These are phyloP conservation scores for Temnothorax curvispinosus DNA, from an alignment of 1,140 invertebrate species.

Conservation along the genomic window DNA sequence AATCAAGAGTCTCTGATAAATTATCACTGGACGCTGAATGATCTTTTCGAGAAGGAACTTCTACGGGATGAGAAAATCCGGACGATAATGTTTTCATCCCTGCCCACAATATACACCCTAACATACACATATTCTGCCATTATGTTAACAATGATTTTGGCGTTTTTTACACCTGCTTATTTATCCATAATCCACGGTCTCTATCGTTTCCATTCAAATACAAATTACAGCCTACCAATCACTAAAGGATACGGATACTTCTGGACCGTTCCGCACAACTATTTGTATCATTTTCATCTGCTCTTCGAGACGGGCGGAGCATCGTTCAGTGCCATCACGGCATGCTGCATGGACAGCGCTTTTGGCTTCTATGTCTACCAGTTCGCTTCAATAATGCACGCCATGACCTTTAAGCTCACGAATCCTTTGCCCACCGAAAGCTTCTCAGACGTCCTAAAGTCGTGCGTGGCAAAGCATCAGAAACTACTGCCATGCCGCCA, in stretches of 20 bases:
- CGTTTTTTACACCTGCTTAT: too few relatives aligned
- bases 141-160: too few relatives aligned
- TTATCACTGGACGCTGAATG: too few relatives aligned
- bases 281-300: background rate
- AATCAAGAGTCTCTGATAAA: too few relatives aligned
- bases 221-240: background rate
- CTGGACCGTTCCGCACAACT: background rate
- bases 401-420: background rate
- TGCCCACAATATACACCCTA: too few relatives aligned
- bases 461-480: background rate
- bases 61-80: too few relatives aligned
- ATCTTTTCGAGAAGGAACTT: too few relatives aligned
- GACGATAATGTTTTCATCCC: too few relatives aligned
- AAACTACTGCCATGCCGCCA: background rate
- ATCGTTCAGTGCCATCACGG: accelerated
- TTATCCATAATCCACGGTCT: background rate
- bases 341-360: background rate
- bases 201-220: background rate
- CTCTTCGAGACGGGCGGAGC: background rate
- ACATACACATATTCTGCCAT: too few relatives aligned
- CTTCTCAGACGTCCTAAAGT: background rate
- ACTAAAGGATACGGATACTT: too few relatives aligned
- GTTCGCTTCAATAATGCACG: background rate
- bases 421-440: background rate
- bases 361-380: background rate